Conservation (phyloP, 2,888 invertebrate genomes). For the Brachylomia viminalis region DNA sequence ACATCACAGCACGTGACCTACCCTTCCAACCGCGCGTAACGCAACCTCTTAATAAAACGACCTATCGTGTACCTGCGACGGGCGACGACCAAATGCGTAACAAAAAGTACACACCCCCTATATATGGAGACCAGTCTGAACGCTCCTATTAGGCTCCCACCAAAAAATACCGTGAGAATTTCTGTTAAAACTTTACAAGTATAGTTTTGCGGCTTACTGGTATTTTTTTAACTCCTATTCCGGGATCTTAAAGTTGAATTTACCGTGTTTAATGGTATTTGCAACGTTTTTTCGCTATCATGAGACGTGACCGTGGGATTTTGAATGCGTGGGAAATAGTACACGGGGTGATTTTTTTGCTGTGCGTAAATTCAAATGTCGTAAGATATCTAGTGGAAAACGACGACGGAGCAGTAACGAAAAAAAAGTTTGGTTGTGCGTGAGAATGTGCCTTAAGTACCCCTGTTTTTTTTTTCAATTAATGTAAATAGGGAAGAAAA, state of each 20-base stretch:
- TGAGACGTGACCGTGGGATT: constrained; percentile 68
- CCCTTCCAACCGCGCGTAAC: constrained; percentile 10
- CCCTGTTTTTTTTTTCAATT: background rate
- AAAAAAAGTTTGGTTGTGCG: constrained; percentile 7
- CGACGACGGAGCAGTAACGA: background rate
- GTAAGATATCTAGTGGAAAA: constrained; percentile 46
- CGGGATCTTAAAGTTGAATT: constrained; percentile 6
- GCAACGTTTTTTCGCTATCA: constrained; percentile 58
- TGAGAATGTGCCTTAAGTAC: background rate
- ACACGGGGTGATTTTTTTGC: constrained; percentile 60
- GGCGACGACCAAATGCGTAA: constrained; percentile 46
- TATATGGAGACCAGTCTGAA: constrained; percentile 51
- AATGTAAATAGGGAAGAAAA: background rate
- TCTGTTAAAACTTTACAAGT: constrained; percentile 55
- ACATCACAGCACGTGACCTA: constrained; percentile 34
- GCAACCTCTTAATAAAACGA: constrained; percentile 35
- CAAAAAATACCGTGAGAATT: constrained; percentile 70
- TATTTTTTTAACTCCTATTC: background rate
- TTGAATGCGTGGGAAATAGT: constrained; percentile 69
- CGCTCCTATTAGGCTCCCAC: constrained; percentile 52
- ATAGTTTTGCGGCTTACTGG: background rate
- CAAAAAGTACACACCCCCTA: constrained; percentile 39
- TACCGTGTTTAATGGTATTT: constrained; percentile 20
- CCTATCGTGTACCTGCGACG: constrained; percentile 18
- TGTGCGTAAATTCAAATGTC: constrained; percentile 57